phyloP scores from a whole-genome alignment of 1,140 invertebrate genomes.

The Rhyzopertha dominica region DNA sequence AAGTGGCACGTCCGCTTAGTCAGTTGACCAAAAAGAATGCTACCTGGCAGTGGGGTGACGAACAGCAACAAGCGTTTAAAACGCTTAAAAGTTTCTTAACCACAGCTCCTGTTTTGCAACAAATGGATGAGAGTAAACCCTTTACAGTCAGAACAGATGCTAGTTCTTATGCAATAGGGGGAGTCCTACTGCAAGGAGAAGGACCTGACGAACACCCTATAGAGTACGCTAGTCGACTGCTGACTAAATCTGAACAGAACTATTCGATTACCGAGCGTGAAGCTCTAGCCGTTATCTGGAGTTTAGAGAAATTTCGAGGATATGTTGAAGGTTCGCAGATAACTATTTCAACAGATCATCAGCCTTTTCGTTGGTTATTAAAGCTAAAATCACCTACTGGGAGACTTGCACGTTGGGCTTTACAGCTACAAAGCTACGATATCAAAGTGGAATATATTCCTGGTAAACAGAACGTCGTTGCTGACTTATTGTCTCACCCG shows the following conservation, averaged over 20 bases:
- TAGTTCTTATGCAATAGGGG: slow-evolving; percentile 39
- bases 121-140: background rate
- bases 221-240: slow-evolving; percentile 43
- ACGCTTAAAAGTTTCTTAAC: too few relatives aligned
- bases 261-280: slow-evolving; percentile 43
- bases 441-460: too few relatives aligned
- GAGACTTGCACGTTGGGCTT: too few relatives aligned
- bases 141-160: slow-evolving; percentile 14
- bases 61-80: background rate
- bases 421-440: too few relatives aligned
- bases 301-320: slow-evolving; percentile 37
- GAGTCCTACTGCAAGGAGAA: slow-evolving; percentile 39
- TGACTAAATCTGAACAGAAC: slow-evolving; percentile 39
- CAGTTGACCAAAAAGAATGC: background rate
- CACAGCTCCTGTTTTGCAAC: too few relatives aligned
- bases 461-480: too few relatives aligned
- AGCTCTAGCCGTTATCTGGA: slow-evolving; percentile 44
- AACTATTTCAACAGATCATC: slow-evolving; percentile 28
- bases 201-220: slow-evolving; percentile 41
- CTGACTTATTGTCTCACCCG: too few relatives aligned
- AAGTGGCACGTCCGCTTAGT: too few relatives aligned
- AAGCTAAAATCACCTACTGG: too few relatives aligned
- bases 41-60: background rate
- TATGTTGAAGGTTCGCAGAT: slow-evolving; percentile 34
- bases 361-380: too few relatives aligned